These are phyloP conservation scores for Apostichopus japonicus DNA, from an alignment of 35 echinoderm and acorn worm species.

Conservation along the genomic window DNA sequence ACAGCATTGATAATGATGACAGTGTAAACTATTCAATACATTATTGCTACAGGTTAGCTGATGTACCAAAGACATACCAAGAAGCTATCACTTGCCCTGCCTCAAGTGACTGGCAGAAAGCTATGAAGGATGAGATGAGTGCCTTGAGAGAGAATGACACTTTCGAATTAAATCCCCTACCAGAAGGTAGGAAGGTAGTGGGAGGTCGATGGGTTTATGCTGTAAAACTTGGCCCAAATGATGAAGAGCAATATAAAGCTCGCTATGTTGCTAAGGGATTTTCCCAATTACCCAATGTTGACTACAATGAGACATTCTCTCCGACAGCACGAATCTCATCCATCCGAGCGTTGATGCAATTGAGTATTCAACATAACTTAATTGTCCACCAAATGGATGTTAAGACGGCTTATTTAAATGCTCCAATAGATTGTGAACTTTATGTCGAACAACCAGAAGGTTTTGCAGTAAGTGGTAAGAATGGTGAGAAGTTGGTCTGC, in stretches of 20 bases:
- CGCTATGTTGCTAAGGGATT: too few species aligned
- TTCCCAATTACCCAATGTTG: conserved; percentile 45
- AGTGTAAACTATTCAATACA: conserved; percentile 46
- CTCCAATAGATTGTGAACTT: too few species aligned
- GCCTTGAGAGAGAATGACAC: conserved; percentile 46
- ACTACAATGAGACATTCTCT: conserved; percentile 59
- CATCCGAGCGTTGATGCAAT: conserved; percentile 53
- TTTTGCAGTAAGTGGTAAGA: too few species aligned
- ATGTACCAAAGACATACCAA: conserved; percentile 58
- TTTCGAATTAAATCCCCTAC: conserved; percentile 16
- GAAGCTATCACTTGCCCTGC: conserved; percentile 32
- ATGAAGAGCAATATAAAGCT: too few species aligned
- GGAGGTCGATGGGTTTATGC: conserved; percentile 51
- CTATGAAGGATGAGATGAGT: conserved; percentile 31
- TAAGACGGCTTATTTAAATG: too few species aligned
- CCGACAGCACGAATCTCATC: conserved; percentile 48
- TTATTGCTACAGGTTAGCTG: conserved; percentile 48
- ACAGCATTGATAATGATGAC: conserved; percentile 39
- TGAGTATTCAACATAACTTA: too few species aligned
- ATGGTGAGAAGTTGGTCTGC: too few species aligned
- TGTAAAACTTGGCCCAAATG: neutral
- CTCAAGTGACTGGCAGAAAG: conserved; percentile 54
- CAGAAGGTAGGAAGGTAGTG: conserved; percentile 12
- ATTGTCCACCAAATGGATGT: too few species aligned
- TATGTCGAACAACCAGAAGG: too few species aligned